These are phyloP conservation scores for Noctilio leporinus DNA, from an alignment of 2,113 vertebrate species.

Conservation along the genomic window DNA sequence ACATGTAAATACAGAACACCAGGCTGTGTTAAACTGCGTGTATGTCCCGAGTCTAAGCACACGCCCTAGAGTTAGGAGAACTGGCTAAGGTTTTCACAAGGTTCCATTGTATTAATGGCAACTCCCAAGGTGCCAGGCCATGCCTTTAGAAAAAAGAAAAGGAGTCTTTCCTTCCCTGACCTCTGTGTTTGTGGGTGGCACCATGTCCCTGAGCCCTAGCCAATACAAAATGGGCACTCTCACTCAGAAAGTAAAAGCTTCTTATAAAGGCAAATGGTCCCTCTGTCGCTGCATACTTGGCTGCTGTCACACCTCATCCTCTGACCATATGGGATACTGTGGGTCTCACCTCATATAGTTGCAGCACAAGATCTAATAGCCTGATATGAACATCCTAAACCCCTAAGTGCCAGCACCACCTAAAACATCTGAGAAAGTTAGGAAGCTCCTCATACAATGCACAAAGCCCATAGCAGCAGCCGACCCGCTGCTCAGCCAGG, in stretches of 20 bases:
- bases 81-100: neutral
- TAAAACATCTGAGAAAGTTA: neutral
- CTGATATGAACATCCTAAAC: neutral
- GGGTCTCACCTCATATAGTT: neutral
- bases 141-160: neutral
- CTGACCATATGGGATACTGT: neutral
- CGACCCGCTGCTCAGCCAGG: neutral
- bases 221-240: neutral
- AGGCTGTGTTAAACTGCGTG: neutral
- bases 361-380: neutral
- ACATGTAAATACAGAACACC: neutral
- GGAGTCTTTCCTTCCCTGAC: neutral
- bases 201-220: neutral
- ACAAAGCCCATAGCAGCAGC: neutral
- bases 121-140: neutral
- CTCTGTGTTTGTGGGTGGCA: neutral
- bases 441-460: neutral
- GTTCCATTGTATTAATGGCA: neutral
- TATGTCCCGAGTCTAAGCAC: neutral
- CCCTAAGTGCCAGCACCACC: no score
- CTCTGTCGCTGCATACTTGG: neutral
- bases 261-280: neutral
- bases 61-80: neutral
- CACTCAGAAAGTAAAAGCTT: neutral
- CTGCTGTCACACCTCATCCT: neutral